These are phyloP conservation scores for Melieria picta DNA, from an alignment of 2,888 invertebrate genomes.

Conservation along the genomic window DNA sequence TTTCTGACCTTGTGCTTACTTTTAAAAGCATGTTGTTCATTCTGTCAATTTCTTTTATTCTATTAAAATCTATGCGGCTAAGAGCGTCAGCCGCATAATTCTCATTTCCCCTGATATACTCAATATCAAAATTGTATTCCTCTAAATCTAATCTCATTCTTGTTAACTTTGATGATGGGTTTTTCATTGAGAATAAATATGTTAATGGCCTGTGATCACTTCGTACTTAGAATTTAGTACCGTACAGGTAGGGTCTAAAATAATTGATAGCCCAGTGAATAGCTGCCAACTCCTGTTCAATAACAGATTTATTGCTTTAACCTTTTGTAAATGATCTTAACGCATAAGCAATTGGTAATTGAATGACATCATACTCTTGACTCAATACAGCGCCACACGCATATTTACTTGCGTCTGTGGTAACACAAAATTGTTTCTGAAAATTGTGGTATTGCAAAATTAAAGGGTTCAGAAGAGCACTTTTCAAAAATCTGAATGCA, in stretches of 20 bases:
- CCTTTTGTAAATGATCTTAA: slow-evolving; percentile 44
- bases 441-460: slow-evolving; percentile 38
- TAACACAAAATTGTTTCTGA: slow-evolving; percentile 32
- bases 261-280: slow-evolving; percentile 44
- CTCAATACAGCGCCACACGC: slow-evolving; percentile 40
- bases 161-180: slow-evolving; percentile 46
- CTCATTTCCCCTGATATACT: slow-evolving; percentile 44
- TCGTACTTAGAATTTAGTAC: slow-evolving; percentile 40
- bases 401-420: slow-evolving; percentile 40
- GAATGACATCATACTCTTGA: slow-evolving; percentile 34
- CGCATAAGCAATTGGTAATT: slow-evolving; percentile 39
- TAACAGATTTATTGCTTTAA: slow-evolving; percentile 45
- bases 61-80: slow-evolving; percentile 7
- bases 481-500: slow-evolving; percentile 30
- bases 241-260: slow-evolving; percentile 34
- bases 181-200: slow-evolving; percentile 45
- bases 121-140: slow-evolving; percentile 44
- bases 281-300: slow-evolving; percentile 47
- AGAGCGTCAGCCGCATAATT: slow-evolving; percentile 36
- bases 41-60: slow-evolving; percentile 8
- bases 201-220: slow-evolving; percentile 46
- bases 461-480: not conserved
- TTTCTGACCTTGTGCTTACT: slow-evolving; percentile 41
- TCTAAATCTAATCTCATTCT: slow-evolving; percentile 47
- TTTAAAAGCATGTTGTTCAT: not conserved